These are phyloP conservation scores for Rhopalosiphum maidis DNA, from an alignment of 1,140 invertebrate species.

Conservation along the genomic window DNA sequence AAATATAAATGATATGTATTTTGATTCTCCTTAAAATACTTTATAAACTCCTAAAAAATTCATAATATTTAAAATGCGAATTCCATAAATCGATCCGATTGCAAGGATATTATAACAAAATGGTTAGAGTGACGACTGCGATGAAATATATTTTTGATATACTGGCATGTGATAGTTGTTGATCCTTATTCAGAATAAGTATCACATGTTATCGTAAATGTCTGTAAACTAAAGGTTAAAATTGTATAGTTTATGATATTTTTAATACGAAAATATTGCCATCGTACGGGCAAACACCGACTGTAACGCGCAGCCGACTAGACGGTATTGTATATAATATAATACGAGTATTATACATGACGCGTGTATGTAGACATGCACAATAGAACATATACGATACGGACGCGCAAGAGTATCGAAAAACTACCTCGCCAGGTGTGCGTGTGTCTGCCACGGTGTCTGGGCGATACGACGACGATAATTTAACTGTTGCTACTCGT, in stretches of 20 bases:
- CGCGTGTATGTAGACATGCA: neutral
- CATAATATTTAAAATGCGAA: no score
- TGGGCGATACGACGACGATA: neutral
- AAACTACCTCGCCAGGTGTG: neutral
- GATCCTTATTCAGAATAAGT: neutral
- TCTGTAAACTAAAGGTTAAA: neutral
- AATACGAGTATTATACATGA: neutral
- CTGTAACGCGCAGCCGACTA: slow-evolving; percentile 5
- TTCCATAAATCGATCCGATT: neutral
- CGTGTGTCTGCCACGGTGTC: neutral
- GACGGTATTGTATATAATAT: neutral
- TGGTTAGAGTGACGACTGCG: neutral
- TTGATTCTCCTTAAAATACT: neutral
- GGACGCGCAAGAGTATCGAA: neutral
- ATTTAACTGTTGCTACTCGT: neutral
- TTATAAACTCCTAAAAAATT: neutral
- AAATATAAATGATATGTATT: neutral
- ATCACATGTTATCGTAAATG: neutral
- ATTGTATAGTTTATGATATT: neutral
- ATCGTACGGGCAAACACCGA: neutral
- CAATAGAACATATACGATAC: neutral
- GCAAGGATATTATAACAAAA: neutral
- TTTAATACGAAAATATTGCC: neutral
- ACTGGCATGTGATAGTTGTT: neutral
- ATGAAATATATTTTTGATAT: neutral